phyloP scores from a whole-genome alignment of 2,113 vertebrate genomes.

The Coreoperca whiteheadi region DNA sequence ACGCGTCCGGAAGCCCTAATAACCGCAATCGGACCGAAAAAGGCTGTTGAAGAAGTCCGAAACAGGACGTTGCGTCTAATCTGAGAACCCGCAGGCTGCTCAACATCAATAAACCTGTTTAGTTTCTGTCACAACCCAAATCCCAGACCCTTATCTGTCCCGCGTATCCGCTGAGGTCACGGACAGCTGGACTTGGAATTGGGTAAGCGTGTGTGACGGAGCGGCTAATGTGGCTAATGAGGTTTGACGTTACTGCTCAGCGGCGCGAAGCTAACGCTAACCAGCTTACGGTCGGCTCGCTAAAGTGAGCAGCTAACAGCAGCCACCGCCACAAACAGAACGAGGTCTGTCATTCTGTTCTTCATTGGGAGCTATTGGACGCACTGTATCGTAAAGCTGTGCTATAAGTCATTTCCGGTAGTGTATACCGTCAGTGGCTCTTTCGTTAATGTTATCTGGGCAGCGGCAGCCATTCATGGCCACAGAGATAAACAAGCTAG shows the following conservation, averaged over 20 bases:
- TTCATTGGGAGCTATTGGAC: not conserved
- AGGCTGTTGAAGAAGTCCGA: constrained; percentile 23
- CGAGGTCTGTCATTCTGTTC: accelerated
- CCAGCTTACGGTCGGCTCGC: not conserved
- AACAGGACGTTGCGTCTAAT: constrained; percentile 53
- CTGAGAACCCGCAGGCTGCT: constrained; percentile 19
- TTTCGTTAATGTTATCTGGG: not conserved
- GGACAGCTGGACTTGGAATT: not conserved
- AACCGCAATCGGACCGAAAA: not conserved
- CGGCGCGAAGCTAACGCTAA: constrained; percentile 10
- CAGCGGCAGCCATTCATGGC: constrained; percentile 3
- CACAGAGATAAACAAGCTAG: constrained; percentile 33
- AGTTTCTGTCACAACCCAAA: not conserved
- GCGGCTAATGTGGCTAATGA: not conserved
- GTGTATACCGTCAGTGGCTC: accelerated
- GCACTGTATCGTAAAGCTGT: accelerated
- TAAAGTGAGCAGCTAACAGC: constrained; percentile 9
- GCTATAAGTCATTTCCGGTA: not conserved
- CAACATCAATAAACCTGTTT: constrained; percentile 51
- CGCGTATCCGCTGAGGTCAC: not conserved
- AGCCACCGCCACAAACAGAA: constrained; percentile 1
- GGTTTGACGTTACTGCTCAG: constrained; percentile 22
- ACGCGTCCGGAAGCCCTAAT: not conserved
- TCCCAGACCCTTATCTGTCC: not conserved
- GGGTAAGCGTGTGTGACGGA: constrained; percentile 34